phyloP scores from a whole-genome alignment of 2,888 invertebrate genomes.

The Cinara cedri region DNA sequence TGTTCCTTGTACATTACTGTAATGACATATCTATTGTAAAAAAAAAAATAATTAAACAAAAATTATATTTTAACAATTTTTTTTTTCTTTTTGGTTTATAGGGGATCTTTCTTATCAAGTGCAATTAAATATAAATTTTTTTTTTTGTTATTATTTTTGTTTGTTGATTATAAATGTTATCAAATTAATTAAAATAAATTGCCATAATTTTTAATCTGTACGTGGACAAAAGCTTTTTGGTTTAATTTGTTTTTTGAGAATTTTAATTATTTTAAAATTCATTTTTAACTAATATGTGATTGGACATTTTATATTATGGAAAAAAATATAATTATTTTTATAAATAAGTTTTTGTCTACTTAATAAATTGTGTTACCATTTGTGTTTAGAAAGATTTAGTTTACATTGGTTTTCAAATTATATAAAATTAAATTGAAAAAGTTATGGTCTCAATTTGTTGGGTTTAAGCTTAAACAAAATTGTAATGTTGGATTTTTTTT shows the following conservation, averaged over 20 bases:
- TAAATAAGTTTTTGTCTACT: constrained; percentile 56
- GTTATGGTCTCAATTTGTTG: constrained; percentile 48
- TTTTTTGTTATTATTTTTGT: constrained; percentile 39
- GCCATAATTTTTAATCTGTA: constrained; percentile 41
- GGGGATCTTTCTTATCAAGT: constrained; percentile 43
- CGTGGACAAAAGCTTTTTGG: constrained; percentile 41
- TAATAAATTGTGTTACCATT: constrained; percentile 56
- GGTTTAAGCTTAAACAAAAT: constrained; percentile 36
- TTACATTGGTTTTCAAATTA: constrained; percentile 48
- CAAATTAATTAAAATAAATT: constrained; percentile 50
- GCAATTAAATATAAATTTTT: constrained; percentile 50
- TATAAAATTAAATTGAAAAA: constrained; percentile 39
- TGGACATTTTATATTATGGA: constrained; percentile 50
- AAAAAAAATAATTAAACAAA: constrained; percentile 27
- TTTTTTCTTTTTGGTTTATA: constrained; percentile 36
- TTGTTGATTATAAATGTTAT: constrained; percentile 55
- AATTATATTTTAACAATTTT: constrained; percentile 14
- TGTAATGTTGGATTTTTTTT: constrained; percentile 11
- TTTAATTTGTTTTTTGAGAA: constrained; percentile 42
- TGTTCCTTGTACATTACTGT: constrained; percentile 54
- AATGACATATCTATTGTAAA: constrained; percentile 52
- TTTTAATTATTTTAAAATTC: constrained; percentile 42
- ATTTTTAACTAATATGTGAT: constrained; percentile 48
- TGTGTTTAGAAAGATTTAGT: constrained; percentile 55
- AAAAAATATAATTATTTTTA: constrained; percentile 52